phyloP scores from a whole-genome alignment of 2,797 vertebrate species.

The Lacerta agilis region DNA sequence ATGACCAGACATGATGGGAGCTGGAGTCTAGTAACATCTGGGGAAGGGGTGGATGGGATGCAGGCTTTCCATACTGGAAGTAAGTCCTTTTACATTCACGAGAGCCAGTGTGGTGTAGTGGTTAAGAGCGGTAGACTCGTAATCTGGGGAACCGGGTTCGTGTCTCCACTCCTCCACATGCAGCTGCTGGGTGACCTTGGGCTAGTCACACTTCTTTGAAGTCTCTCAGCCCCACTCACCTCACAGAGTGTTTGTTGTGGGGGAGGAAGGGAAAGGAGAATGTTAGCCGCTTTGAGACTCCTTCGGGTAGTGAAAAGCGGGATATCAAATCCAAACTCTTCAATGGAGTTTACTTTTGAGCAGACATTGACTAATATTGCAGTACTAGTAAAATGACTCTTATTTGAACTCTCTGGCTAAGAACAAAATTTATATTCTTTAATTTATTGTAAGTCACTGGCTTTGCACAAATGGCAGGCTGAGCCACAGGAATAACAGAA shows the following conservation, averaged over 20 bases:
- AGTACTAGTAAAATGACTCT: background rate
- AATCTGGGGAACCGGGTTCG: too few species aligned
- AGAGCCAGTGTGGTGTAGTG: too few species aligned
- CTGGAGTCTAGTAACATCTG: background rate
- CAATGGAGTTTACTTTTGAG: background rate
- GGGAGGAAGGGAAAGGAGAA: too few species aligned
- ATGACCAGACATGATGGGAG: background rate
- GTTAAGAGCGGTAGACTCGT: too few species aligned
- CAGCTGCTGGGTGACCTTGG: too few species aligned
- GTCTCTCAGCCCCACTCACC: too few species aligned
- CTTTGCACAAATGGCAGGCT: background rate
- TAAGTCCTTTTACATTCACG: background rate
- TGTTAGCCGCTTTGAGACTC: too few species aligned
- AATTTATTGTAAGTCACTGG: background rate
- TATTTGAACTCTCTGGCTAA: background rate
- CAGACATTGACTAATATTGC: background rate
- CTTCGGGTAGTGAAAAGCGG: too few species aligned
- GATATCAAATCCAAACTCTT: too few species aligned
- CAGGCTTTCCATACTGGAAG: background rate
- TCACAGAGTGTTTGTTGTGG: too few species aligned
- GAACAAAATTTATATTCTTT: slow-evolving; percentile 8
- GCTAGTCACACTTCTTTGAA: too few species aligned
- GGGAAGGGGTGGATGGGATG: background rate
- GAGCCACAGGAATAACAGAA: background rate
- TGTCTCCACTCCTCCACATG: too few species aligned